phyloP scores from a whole-genome alignment of 1,140 invertebrate genomes.

The Listronotus bonariensis region DNA sequence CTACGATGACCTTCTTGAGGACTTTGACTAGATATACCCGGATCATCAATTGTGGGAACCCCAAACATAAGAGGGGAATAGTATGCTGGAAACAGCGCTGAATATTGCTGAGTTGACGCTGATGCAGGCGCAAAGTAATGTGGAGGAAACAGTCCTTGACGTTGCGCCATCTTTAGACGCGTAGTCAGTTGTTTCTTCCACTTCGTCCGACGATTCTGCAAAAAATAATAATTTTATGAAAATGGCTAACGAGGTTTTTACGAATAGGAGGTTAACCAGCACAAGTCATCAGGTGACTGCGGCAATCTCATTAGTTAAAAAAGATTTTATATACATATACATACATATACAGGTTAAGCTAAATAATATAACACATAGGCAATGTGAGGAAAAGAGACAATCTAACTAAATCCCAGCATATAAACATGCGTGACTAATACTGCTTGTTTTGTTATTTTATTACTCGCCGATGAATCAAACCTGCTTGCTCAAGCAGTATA shows the following conservation, averaged over 20 bases:
- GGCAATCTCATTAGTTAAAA: no score
- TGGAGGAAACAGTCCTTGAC: constrained; percentile 77
- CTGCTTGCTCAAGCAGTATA: no score
- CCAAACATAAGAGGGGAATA: constrained; percentile 62
- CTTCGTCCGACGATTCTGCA: constrained; percentile 89
- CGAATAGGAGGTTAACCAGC: neutral
- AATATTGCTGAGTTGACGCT: constrained; percentile 62
- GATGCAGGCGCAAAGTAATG: constrained; percentile 68
- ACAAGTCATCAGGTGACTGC: neutral
- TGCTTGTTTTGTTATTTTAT: no score
- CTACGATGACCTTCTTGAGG: no score
- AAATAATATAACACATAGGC: no score
- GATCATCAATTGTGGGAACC: constrained; percentile 52
- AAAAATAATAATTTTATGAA: constrained; percentile 3
- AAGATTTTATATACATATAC: no score
- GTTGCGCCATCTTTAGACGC: constrained; percentile 81
- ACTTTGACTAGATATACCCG: no score
- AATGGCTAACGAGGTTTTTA: neutral
- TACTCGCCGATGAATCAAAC: no score
- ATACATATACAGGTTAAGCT: no score
- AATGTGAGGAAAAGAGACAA: no score
- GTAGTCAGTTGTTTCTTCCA: constrained; percentile 96
- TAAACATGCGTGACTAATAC: no score
- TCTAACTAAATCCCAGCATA: no score
- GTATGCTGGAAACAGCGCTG: constrained; percentile 60